Evolutionary conservation across 2,797 vertebrate species (phyloP), one percentile per base, ranked within the genome.

Genomic region (Aeoliscus strigatus): DNA sequence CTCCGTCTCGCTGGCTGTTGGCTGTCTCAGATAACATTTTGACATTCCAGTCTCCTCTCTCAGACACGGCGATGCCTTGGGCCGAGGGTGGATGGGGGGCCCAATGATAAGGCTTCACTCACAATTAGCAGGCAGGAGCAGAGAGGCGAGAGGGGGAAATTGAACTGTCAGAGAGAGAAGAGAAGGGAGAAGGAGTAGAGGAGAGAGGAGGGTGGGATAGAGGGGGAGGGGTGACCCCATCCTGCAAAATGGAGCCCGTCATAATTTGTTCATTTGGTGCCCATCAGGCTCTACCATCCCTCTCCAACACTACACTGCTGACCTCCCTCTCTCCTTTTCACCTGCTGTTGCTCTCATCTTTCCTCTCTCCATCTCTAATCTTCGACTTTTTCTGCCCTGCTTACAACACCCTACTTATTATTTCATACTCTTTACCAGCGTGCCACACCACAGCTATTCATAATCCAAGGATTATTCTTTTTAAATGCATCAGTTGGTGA

Each of bases 221-320:
- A 88, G 90, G 86, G 91, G 91, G 90, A 90, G 88, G 91, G 92
- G 92, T 96, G 94, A 97, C 96, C 94, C 95, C 93, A 97, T 97
- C 94, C 93, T 88, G 90, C 91, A 93, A 94, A 98, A 94, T 96
- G 91, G 94, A 94, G 93, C 91, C 93, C 94, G 94, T 98, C 96
- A 98, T 98, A 97, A 98, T 97, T 98, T 97, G 93, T 98, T 98
- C 95, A 98, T 98, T 98, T 98, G 94, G 93, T 97, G 93, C 93
- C 94, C 92, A 98, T 98, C 96, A 98, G 93, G 88, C 90, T 90
- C 91, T 91, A 91, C 92, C 92, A 92, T 94, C 93, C 90, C 90
- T 93, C 89, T 90, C 89, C 90, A 94, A 92, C 94, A 87, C 91
- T 80, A 87, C 93, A 92, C 91, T 88, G 87, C 91, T 95, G 95